phyloP scores from a whole-genome alignment of 2,797 vertebrate genomes.

The Sarcoramphus papa region DNA sequence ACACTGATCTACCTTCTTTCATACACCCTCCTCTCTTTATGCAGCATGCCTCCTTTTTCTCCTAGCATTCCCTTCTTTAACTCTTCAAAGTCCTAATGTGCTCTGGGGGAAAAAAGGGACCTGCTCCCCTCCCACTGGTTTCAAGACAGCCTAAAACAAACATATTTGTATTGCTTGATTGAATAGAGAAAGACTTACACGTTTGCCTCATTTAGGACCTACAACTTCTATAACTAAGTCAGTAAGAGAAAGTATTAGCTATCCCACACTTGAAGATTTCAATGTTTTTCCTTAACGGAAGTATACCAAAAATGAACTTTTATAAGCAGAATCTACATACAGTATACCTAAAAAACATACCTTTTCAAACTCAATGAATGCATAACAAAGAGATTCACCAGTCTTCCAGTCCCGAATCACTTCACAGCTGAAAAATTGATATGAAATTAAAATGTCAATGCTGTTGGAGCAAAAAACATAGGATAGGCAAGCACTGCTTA shows the following conservation, averaged over 20 bases:
- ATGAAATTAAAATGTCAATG: background rate
- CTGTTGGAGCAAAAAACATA: background rate
- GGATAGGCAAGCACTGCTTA: background rate
- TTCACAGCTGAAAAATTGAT: conserved; percentile 84
- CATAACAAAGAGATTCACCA: conserved; percentile 95
- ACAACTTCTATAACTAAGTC: background rate
- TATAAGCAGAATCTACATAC: background rate
- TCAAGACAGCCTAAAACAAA: background rate
- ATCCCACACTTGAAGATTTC: background rate
- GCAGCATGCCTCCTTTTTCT: background rate
- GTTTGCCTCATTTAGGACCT: background rate
- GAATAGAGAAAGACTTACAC: background rate
- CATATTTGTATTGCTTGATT: background rate
- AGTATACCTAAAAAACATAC: conserved; percentile 64
- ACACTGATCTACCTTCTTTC: background rate
- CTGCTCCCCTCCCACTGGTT: background rate
- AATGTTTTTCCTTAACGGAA: background rate
- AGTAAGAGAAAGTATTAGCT: background rate
- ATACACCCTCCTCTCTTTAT: background rate
- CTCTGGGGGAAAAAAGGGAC: background rate
- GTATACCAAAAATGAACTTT: background rate
- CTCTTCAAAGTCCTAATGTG: background rate
- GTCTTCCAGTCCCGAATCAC: conserved; percentile 97
- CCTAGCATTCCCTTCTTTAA: background rate
- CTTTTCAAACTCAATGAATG: conserved; percentile 99